Evolutionary conservation across 2,113 vertebrate genomes (phyloP).

Genomic region (Tychaedon coryphoeus): DNA sequence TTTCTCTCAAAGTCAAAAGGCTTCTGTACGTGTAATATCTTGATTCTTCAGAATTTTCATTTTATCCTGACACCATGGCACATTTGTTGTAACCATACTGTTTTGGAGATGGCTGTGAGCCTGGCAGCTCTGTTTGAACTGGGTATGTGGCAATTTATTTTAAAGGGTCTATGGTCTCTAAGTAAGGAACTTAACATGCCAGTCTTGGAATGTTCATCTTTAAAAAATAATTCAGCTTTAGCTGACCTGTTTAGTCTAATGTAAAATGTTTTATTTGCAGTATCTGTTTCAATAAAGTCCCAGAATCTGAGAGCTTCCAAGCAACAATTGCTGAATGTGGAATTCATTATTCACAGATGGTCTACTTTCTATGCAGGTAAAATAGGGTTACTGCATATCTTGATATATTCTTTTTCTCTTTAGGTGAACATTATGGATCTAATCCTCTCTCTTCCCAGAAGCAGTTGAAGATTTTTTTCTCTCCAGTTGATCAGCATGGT

Average conservation of each 20-base stretch:
- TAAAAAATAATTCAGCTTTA: background rate
- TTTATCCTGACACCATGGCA: background rate
- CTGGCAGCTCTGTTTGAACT: background rate
- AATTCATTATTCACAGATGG: background rate
- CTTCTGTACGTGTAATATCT: background rate
- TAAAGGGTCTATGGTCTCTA: rapidly evolving
- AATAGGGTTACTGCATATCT: background rate
- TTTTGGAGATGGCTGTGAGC: background rate
- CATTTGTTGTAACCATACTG: background rate
- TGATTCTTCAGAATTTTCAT: background rate
- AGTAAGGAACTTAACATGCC: background rate
- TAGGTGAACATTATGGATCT: background rate
- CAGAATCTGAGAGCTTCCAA: background rate
- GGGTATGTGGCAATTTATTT: background rate
- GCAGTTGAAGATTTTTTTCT: background rate
- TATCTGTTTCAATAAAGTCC: background rate
- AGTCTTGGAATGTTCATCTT: background rate
- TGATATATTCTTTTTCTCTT: background rate
- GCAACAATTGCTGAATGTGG: background rate
- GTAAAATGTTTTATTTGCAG: background rate
- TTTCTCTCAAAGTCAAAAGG: background rate
- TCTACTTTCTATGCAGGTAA: background rate
- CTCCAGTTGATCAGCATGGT: background rate
- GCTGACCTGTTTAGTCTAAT: background rate
- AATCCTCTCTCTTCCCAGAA: background rate